Conservation (phyloP, 1,140 invertebrate genomes). For the Caenorhabditis elegans region DNA sequence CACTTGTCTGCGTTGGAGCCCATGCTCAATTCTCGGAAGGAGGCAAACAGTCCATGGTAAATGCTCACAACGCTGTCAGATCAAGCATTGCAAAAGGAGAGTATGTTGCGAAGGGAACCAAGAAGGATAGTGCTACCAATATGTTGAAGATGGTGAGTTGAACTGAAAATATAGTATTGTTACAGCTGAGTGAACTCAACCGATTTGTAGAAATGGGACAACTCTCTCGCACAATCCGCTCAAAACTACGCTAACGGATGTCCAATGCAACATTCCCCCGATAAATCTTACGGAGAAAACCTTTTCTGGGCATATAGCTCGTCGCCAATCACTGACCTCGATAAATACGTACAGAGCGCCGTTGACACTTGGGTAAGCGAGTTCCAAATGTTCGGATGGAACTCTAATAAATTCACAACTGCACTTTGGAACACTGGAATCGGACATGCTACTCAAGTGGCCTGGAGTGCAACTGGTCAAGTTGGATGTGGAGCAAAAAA, state of each 20-base stretch:
- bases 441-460: conserved; percentile 42
- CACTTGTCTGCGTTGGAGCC: not conserved
- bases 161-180: too few species aligned
- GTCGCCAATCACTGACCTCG: not conserved
- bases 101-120: conserved; percentile 19
- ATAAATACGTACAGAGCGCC: not conserved
- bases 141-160: conserved; percentile 30
- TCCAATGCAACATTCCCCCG: not conserved
- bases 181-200: too few species aligned
- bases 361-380: conserved; percentile 23
- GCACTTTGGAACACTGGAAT: conserved; percentile 11
- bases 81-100: conserved; percentile 26
- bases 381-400: conserved; percentile 35
- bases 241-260: conserved; percentile 33
- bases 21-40: not conserved
- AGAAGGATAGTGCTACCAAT: not conserved
- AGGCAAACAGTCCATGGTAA: not conserved
- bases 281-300: conserved; percentile 12
- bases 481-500: conserved; percentile 32
- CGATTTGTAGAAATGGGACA: conserved; percentile 31
- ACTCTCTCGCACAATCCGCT: not conserved
- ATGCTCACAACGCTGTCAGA: conserved; percentile 16
- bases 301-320: conserved; percentile 5
- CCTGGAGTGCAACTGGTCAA: conserved; percentile 4
- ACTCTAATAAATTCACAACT: not conserved